Conservation (phyloP, 2,797 vertebrate genomes). For the Holocentrus rufus region DNA sequence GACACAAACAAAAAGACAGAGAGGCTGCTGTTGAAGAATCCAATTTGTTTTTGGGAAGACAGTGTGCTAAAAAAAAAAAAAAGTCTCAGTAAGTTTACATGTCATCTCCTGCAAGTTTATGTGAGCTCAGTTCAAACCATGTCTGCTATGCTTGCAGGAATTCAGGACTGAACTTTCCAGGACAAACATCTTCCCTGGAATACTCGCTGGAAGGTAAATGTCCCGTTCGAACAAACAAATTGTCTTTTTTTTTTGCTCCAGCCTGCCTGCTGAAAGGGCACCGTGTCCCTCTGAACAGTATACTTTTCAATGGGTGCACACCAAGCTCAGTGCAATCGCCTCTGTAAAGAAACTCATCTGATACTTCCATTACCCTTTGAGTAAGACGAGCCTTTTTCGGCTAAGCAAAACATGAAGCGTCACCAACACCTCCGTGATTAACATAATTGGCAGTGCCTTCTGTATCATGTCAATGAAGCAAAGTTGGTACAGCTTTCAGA, state of each 20-base stretch:
- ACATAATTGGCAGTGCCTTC: neutral
- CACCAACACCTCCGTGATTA: neutral
- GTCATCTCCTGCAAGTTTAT: neutral
- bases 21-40: neutral
- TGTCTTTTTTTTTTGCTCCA: neutral
- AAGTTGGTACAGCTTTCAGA: neutral
- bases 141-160: conserved; percentile 7
- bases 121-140: neutral
- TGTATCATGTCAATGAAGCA: neutral
- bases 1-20: neutral
- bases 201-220: neutral
- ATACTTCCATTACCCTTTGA: conserved; percentile 18
- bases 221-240: neutral
- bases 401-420: conserved; percentile 22
- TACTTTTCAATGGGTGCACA: neutral
- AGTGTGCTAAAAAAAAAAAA: neutral
- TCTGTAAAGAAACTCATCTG: neutral
- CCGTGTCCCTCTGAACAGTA: neutral
- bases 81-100: neutral
- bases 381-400: conserved; percentile 34
- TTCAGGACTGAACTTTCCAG: conserved; percentile 3
- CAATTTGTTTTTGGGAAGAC: neutral
- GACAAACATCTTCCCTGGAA: neutral
- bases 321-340: neutral
- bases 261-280: conserved; percentile 1